phyloP scores from a whole-genome alignment of 2,113 vertebrate species.

The Prochilodus magdalenae region DNA sequence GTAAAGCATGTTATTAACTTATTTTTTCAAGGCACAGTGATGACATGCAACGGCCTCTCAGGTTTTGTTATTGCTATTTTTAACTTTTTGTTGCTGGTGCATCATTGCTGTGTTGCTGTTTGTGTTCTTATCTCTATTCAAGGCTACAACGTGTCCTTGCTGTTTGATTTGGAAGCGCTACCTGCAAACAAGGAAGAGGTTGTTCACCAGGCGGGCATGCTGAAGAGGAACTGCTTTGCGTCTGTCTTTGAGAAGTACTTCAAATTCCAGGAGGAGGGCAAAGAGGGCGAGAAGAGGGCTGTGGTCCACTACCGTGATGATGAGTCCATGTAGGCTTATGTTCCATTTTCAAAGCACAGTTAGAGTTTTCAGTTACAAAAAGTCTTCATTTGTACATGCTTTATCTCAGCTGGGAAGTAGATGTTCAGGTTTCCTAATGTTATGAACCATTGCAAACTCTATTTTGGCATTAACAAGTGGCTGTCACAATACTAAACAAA shows the following conservation, averaged over 20 bases:
- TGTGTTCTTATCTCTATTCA: conserved; percentile 62
- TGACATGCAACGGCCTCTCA: too few species aligned
- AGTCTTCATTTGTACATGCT: neutral
- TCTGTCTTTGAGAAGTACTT: conserved; percentile 95
- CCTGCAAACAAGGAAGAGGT: conserved; percentile 88
- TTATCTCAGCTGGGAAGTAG: neutral
- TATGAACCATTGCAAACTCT: too few species aligned
- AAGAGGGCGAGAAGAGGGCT: conserved; percentile 83
- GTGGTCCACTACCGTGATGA: conserved; percentile 87
- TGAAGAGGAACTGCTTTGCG: conserved; percentile 89
- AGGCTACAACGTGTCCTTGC: conserved; percentile 82
- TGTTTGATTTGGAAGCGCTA: conserved; percentile 85
- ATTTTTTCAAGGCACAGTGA: too few species aligned
- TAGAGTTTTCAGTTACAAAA: neutral
- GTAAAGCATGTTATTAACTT: too few species aligned
- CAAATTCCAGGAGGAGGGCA: conserved; percentile 85
- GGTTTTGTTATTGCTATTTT: neutral
- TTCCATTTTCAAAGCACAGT: neutral
- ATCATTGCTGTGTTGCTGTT: conserved; percentile 12
- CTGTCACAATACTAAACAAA: too few species aligned
- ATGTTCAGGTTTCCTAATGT: too few species aligned
- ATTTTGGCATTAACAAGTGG: too few species aligned
- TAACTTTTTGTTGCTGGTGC: too few species aligned
- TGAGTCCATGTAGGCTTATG: conserved; percentile 83
- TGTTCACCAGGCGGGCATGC: conserved; percentile 91